These are phyloP conservation scores for Gyrodactylus salaris DNA, from an alignment of 1,140 invertebrate species.

Conservation along the genomic window DNA sequence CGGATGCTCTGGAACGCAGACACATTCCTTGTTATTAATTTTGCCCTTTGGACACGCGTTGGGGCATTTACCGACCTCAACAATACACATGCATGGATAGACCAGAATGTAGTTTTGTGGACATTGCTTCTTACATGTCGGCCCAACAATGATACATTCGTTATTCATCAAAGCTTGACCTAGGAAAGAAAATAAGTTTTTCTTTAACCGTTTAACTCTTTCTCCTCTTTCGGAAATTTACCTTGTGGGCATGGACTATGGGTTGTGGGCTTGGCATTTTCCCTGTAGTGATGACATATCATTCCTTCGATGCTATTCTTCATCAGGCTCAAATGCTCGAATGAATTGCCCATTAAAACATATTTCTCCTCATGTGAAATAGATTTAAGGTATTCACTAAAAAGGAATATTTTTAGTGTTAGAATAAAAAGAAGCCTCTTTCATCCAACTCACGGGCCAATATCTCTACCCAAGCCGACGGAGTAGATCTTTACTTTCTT, in stretches of 20 bases:
- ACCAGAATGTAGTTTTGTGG: background rate
- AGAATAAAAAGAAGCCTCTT: background rate
- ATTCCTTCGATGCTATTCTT: background rate
- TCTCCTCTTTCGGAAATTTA: background rate
- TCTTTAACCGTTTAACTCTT: background rate
- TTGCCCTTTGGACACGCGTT: background rate
- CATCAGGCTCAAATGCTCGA: background rate
- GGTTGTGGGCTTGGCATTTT: background rate
- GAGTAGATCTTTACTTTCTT: background rate
- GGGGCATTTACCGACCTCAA: background rate
- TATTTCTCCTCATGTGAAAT: background rate
- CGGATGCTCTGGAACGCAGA: background rate
- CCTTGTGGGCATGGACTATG: background rate
- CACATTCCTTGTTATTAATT: background rate
- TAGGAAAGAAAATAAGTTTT: no score
- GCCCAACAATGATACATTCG: background rate
- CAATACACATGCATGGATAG: background rate
- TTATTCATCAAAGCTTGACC: background rate
- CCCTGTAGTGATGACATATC: background rate
- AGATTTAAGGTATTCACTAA: background rate
- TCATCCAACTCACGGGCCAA: background rate
- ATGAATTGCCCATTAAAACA: background rate
- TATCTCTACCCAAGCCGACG: background rate
- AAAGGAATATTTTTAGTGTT: no score
- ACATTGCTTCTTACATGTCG: background rate